A percentile compares a stretch with the other conserved stretches of the same genome.
These are phyloP conservation scores for Gerris lacustris DNA, from an alignment of 2,888 invertebrate species.

Conservation along the genomic window DNA sequence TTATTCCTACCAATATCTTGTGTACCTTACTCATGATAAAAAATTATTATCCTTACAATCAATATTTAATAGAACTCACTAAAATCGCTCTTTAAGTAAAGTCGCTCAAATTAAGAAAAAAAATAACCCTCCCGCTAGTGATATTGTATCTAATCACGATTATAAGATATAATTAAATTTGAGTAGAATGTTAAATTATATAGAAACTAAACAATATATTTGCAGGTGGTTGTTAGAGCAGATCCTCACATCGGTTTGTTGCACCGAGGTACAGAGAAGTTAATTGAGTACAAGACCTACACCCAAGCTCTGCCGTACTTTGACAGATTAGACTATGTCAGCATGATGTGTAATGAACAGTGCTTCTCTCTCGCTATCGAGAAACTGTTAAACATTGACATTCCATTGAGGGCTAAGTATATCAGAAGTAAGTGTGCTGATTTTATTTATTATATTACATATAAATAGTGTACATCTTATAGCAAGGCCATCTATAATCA, in stretches of 20 bases:
- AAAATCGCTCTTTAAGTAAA: too few species aligned
- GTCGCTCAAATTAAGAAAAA: too few species aligned
- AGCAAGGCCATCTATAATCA: background rate
- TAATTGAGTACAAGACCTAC: slow-evolving; percentile 97
- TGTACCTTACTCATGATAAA: too few species aligned
- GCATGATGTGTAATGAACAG: slow-evolving; percentile 99
- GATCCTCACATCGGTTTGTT: slow-evolving; percentile 96
- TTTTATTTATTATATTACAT: too few species aligned
- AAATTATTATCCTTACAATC: too few species aligned
- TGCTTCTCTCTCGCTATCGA: slow-evolving; percentile 92
- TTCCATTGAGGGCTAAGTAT: slow-evolving; percentile 88
- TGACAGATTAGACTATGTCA: slow-evolving; percentile 94
- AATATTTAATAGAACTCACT: too few species aligned
- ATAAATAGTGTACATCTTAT: background rate
- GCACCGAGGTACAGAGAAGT: slow-evolving; percentile 93
- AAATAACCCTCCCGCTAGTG: too few species aligned
- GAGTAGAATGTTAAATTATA: too few species aligned
- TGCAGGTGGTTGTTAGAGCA: slow-evolving; percentile 64
- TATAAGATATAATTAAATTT: too few species aligned
- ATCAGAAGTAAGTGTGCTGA: slow-evolving; percentile 63
- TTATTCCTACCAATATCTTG: too few species aligned
- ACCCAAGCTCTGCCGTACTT: slow-evolving; percentile 96
- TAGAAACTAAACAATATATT: background rate
- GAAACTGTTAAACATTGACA: slow-evolving; percentile 85
- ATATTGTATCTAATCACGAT: too few species aligned